Evolutionary conservation across 2,888 invertebrate genomes (phyloP).

Genomic region (Camponotus fellah): DNA sequence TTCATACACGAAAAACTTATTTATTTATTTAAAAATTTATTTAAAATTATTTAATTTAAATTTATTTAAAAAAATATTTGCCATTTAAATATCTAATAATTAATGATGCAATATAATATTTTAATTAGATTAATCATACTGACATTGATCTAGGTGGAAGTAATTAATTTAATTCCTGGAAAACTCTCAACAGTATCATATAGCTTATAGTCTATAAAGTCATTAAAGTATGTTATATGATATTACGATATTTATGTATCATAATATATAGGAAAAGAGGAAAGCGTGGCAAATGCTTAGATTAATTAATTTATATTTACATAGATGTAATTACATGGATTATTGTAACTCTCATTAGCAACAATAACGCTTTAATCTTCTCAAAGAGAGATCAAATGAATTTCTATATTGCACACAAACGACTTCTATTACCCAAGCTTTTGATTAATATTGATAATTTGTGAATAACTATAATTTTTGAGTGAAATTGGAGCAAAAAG

Average conservation of each 20-base stretch:
- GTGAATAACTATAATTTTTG: not conserved
- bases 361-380: not conserved
- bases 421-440: constrained; percentile 15
- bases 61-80: not conserved
- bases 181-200: not conserved
- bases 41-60: no score
- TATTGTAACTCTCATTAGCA: constrained; percentile 18
- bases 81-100: not conserved
- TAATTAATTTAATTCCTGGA: not conserved
- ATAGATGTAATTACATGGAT: constrained; percentile 1
- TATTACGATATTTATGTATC: not conserved
- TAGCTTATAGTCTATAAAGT: not conserved
- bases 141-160: not conserved
- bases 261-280: no score
- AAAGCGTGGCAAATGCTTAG: not conserved
- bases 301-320: constrained; percentile 13
- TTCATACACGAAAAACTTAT: not conserved
- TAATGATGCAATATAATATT: not conserved
- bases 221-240: not conserved
- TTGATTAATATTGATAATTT: constrained; percentile 19
- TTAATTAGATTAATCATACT: not conserved
- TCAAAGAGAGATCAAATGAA: no score
- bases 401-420: no score
- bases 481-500: constrained; percentile 17
- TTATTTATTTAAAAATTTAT: not conserved